Base-by-base conservation (phyloP, 2,888 invertebrate genomes). In the Acrobasis repandana region DNA sequence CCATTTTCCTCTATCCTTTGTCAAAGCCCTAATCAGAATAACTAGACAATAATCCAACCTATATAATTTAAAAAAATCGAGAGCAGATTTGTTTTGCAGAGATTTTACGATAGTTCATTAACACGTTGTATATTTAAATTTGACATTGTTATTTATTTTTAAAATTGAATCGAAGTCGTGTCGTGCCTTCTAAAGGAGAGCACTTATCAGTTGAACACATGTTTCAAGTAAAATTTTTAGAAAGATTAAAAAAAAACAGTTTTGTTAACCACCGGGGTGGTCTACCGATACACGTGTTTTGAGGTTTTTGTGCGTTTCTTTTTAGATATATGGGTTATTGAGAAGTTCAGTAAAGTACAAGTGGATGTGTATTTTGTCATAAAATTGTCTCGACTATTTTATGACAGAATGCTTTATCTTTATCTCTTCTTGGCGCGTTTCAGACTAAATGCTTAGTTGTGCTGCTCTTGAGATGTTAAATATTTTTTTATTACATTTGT, bases 141-240 rank as follows among this genome's bases (percentile, higher is more conserved):
- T 28, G 6, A 6, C 4, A 5, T 28, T 28, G 4, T 28, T 28
- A 28, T 28, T 66, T 36, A 52, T 47, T 47, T 36, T 43, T 9
- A 36, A 63, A 15, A 28, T 71, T 76, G 73, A 68, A 36, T 75
- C 80, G 80, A 65, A 34, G 20, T 67, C 86, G 82, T 75, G 8
- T 67, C 84, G 83, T 71, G 15, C 0, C 0, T 0, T 67, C 8
- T 73, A 77, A 85, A 75, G 60, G 0, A 10, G 48, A 50, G 43
- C 16, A 68, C 72, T 77, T 85, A 86, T 87, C 87, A 83, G 83
- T 80, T 82, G 43, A 85, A 83, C 90, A 90, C 84, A 82, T 90
- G 90, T 88, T 83, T 70, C 67, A 68, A 67, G 65, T 70, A 76
- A 81, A 82, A 83, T 85, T 79, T 77, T 75, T 75, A 66, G 71